phyloP scores from a whole-genome alignment of 2,113 vertebrate species.

The Choloepus hoffmanni region DNA sequence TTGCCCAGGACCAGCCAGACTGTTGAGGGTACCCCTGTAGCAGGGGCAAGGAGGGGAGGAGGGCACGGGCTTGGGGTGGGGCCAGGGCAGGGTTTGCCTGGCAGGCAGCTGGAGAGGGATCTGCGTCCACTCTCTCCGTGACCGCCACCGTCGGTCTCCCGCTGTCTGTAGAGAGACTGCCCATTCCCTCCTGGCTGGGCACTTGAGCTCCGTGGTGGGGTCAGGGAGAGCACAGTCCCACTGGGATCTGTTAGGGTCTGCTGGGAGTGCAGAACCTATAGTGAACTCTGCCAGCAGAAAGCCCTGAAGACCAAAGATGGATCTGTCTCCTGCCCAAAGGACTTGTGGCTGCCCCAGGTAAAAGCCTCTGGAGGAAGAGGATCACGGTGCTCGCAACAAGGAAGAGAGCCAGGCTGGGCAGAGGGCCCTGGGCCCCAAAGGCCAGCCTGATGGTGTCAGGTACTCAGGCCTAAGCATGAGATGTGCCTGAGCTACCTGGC shows the following conservation, averaged over 20 bases:
- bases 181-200: neutral
- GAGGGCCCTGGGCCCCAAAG: neutral
- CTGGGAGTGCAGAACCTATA: neutral
- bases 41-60: fast-evolving
- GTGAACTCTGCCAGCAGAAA: neutral
- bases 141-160: neutral
- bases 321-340: slow-evolving; percentile 1
- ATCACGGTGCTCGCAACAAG: neutral
- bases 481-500: slow-evolving; percentile 21
- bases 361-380: neutral
- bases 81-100: neutral
- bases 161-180: neutral
- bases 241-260: neutral
- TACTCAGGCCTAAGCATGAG: neutral
- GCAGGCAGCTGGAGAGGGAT: neutral
- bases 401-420: neutral
- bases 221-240: no score
- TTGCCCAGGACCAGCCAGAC: neutral
- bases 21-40: fast-evolving
- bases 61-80: neutral
- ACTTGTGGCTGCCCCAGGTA: neutral
- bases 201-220: neutral
- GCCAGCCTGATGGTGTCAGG: neutral
- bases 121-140: neutral
- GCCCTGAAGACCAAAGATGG: neutral